Evolutionary conservation across 2,113 vertebrate genomes (phyloP), one percentile per base, ranked within the genome.

Genomic region (Xenotilapia leptura): DNA sequence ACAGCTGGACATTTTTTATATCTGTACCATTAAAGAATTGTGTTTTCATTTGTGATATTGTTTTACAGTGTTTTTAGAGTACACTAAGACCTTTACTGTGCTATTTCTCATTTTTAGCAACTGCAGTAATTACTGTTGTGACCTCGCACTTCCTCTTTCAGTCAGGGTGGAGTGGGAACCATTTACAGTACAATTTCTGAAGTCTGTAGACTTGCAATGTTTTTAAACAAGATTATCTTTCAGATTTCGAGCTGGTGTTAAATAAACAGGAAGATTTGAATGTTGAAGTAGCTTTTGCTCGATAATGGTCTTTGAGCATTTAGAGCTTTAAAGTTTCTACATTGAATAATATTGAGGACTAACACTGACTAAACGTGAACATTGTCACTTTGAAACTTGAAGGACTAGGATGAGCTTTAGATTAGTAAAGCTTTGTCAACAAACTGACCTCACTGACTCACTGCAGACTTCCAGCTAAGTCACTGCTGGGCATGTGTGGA

Each of bases 91-190:
- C 60, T 23, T 38, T 2, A 1, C 21, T 19, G 26, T 33, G 3
- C 40, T 73, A 90, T 93, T 90, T 77, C 86, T 87, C 87, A 81
- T 89, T 84, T 83, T 90, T 36, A 17, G 58, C 56, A 83, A 33
- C 21, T 83, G 42, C 80, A 86, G 86, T 94, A 86, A 91, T 93
- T 92, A 70, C 85, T 86, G 84, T 47, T 90, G 73, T 87, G 91
- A 88, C 88, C 83, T 23, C 28, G 51, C 38, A 93, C 92, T 95
- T 96, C 93, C 92, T 94, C 55, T 93, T 85, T 91, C 19, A 58
- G 80, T 49, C 53, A 38, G 91, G 90, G 93, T 79, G 77, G 84
- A 79, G 90, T 36, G 82, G 19, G 82, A 81, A 80, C 62, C 49
- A 21, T 54, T 80, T 19, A 6, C 54, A 73, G 79, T 62, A 86